Base-by-base conservation (phyloP, 2,113 vertebrate genomes). In the Bombycilla garrulus region DNA sequence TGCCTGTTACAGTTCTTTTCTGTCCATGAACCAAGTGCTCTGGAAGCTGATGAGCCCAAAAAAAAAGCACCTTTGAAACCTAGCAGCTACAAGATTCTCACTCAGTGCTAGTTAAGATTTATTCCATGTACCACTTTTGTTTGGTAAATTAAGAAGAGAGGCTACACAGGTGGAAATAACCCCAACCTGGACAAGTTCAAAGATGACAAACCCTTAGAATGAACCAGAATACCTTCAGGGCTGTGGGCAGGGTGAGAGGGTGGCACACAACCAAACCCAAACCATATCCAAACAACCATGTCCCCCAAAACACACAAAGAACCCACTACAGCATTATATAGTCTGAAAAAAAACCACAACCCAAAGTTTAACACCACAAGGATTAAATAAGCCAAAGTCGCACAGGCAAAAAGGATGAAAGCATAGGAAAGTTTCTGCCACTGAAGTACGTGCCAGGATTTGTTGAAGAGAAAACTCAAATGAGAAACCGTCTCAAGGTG, bases 281-380 rank as follows among this genome's bases (percentile, higher is more conserved):
- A 29, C 28, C 28, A 42, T 10, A 24, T 44, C 29, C 38, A 51
- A 88, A 69, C 22, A 60, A 38, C 10, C 29, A 5, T 12, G 38
- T 80, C 3, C 44, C 22, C 10, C 1, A 1, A 73, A 71, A 85
- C 19, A 81, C 22, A 74, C 5, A 53, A 72, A 51, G 6, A 26
- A 24, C 4, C 10, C 7, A 18, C 19, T 50, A 58, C 8, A 35
- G 20, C 16, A 26, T 20, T 8, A 1, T 2, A 14, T 3, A 3
- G 42, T 70, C 23, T 31, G 24, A 22, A 72, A 56, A 64, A 79
- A 35, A 24, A 1, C 0, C 29, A 48, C 28, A 84, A 28, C 22
- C 25, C 31, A 33, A 11, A 3, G 1, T 31, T 80, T 19, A 89
- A 53, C 16, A 69, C 31, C 10, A 23, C 0, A 0, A 88, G 16